phyloP scores from a whole-genome alignment of 2,113 vertebrate genomes.

The Seriola aureovittata region DNA sequence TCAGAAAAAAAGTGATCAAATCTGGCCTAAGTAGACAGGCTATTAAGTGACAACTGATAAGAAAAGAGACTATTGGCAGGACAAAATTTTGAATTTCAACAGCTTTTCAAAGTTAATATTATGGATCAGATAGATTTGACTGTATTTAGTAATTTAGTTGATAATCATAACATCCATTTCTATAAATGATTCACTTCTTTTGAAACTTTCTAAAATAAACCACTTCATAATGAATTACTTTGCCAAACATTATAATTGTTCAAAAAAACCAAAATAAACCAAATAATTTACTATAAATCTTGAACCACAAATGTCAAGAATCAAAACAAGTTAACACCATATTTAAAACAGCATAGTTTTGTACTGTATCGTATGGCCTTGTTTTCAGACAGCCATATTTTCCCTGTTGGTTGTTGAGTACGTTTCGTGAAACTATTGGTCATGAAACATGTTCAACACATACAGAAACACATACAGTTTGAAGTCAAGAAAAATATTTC shows the following conservation, averaged over 20 bases:
- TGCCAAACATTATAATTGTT: neutral
- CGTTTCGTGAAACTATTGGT: neutral
- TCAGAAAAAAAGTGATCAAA: neutral
- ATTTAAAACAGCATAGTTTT: conserved; percentile 8
- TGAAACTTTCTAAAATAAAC: neutral
- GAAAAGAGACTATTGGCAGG: neutral
- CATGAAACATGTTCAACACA: conserved; percentile 31
- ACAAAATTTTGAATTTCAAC: neutral
- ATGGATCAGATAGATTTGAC: neutral
- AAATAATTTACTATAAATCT: neutral
- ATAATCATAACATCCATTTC: neutral
- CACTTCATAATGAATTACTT: neutral
- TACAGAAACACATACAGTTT: conserved; percentile 24
- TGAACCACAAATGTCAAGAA: neutral
- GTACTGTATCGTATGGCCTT: neutral
- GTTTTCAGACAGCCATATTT: conserved; percentile 15
- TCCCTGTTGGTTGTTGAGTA: conserved; percentile 3
- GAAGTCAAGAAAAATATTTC: conserved; percentile 35
- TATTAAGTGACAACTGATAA: neutral
- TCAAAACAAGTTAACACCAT: neutral
- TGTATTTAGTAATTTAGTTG: neutral
- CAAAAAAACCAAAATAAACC: too few relatives aligned
- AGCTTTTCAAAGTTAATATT: neutral
- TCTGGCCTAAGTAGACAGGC: neutral
- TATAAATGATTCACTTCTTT: neutral